Base-by-base conservation (phyloP, 2,113 vertebrate genomes). In the Atlantisia rogersi region DNA sequence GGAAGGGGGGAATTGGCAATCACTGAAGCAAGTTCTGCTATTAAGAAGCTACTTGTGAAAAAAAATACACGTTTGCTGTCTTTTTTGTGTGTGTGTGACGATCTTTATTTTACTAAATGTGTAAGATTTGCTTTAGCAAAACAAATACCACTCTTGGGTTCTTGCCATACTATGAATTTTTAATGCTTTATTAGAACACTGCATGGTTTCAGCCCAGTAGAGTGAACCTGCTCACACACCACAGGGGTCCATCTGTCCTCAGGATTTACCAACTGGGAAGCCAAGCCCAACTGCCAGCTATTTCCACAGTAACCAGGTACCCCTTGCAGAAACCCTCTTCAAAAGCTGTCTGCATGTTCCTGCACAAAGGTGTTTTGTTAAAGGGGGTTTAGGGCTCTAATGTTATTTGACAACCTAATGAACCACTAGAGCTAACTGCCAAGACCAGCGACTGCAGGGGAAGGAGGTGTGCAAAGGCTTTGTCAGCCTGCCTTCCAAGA, bases 111-210 rank as follows among this genome's bases (percentile, higher is more conserved):
- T 4, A 5, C 82, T 0, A 14, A 75, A 93, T 2, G 91, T 86
- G 93, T 88, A 96, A 96, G 82, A 92, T 95, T 52, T 12, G n/a
- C 91, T 92, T 93, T 56, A 94, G 88, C 93, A 95, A 94, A 95
- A 95, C 93, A 92, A 95, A 94, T 82, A 86, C 6, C 4, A 1
- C 86, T 82, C 82, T 88, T 95, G 93, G 96, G 71, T n/a, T 94
- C 92, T 79, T 92, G 96, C 88, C 94, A 94, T 1, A 20, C 62
- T 44, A 35, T 86, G 94, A 80, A 90, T 94, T 94, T 96, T 94
- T 95, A 76, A 95, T 85, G 86, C 67, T 90, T 94, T 79, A 94
- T 88, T 92, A 92, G 59, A 82, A 60, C 0, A 3, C 70, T 46
- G 68, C 48, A 85, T 42, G 58, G 62, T 79, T 94, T 42, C 82